Evolutionary conservation across 2,888 invertebrate species (phyloP).

Genomic region (Caenorhabditis uteleia): DNA sequence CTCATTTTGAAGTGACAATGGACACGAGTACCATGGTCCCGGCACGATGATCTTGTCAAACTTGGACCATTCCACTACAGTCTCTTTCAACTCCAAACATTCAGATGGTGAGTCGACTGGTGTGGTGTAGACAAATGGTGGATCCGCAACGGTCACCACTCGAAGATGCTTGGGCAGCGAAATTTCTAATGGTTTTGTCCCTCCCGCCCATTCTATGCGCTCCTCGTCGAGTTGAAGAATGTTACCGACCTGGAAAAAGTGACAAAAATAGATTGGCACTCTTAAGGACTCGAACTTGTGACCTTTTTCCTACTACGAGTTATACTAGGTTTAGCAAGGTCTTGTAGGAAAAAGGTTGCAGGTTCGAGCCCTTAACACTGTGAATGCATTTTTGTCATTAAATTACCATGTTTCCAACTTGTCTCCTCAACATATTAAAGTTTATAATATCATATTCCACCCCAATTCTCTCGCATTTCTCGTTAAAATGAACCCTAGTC

Average conservation of each 20-base stretch:
- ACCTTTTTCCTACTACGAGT: not conserved
- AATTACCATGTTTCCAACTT: constrained; percentile 50
- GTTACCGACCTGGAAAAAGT: constrained; percentile 31
- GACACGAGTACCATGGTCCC: constrained; percentile 64
- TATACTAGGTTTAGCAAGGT: no score
- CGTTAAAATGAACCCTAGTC: constrained; percentile 39
- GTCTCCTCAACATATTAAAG: constrained; percentile 35
- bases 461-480: constrained; percentile 41
- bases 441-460: constrained; percentile 54
- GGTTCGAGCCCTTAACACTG: no score
- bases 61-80: constrained; percentile 33
- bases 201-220: constrained; percentile 57
- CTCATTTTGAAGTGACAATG: constrained; percentile 26
- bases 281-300: no score
- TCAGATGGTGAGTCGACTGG: constrained; percentile 37
- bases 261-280: not conserved
- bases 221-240: constrained; percentile 51
- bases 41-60: constrained; percentile 47
- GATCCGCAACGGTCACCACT: constrained; percentile 59
- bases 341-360: no score
- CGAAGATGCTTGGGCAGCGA: constrained; percentile 62
- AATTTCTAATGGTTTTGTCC: constrained; percentile 59
- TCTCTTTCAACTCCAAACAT: constrained; percentile 49
- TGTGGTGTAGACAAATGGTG: constrained; percentile 64
- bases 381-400: not conserved